Base-by-base conservation (phyloP, 2,113 vertebrate genomes). In the Etheostoma cragini region DNA sequence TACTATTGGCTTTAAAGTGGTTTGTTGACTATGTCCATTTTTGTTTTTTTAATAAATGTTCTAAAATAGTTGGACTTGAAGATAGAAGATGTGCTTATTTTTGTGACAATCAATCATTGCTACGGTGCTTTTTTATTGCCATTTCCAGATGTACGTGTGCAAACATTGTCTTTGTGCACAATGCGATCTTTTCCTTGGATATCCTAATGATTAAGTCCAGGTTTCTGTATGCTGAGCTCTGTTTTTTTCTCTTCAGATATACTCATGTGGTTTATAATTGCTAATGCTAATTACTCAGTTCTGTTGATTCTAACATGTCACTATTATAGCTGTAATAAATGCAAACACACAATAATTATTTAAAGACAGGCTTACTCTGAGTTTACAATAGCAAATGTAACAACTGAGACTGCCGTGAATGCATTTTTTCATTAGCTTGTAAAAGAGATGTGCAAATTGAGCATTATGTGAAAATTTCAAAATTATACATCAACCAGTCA, bases 21-120 rank as follows among this genome's bases (percentile, higher is more conserved):
- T 81, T 85, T 85, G 72, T 73, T 83, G 80, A 86, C 62, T 54
- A 5, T 78, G 67, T 68, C 75, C 53, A 78, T 87, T 90, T 80
- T 87, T 86, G 53, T 38, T 79, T 15, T n/a, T 78, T 80, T 81
- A 88, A 47, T 49, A 76, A 80, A 66, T 73, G 38, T 70, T 85
- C 0, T 76, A 47, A 84, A 78, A 70, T 26, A 56, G 56, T 85
- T 86, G 87, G 76, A 75, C 74, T 75, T 67, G 50, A 81, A 68
- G 70, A 79, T 79, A 61, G 58, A 58, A 30, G 26, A 81, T 65
- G 66, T 84, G 81, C 61, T 71, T 84, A 78, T 68, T 72, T 81
- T 83, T 80, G 53, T 38, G 49, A 83, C 69, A 74, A 70, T 84
- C 61, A 80, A 77, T 89, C 81, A 84, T 57, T 70, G 26, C 66